Evolutionary conservation across 2,113 vertebrate species (phyloP), one percentile per base, ranked within the genome.

Genomic region (Platysternon megacephalum): DNA sequence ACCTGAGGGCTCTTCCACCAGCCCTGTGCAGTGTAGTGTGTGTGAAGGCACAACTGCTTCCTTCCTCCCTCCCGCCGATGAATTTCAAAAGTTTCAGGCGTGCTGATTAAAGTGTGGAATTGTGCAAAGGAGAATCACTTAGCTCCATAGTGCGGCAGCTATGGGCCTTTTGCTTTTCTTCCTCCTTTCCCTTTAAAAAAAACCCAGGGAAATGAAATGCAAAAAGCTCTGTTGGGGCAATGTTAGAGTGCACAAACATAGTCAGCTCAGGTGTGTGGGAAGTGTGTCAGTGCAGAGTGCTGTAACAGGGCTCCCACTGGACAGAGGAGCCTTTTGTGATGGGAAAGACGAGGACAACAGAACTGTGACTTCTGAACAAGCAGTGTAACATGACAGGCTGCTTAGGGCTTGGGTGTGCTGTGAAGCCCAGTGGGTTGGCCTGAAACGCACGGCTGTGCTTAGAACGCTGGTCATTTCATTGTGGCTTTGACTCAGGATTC

Each of bases 1-100:
- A 84, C 49, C 11, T 35, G 49, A 86, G 72, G 58, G 16, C 17
- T 86, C 32, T 94, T 29, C 26, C 68, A 46, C 14, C 0, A 32
- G 35, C 84, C 89, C 83, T 56, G 8, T 12, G 29, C 24, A 39
- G 13, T 0, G 3, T 56, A 42, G 5, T 82, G 72, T 11, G 13
- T n/a, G 26, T 53, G 29, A n/a, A 16, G 13, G 14, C 84, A 74
- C 39, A 24, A 85, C 82, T 84, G n/a, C 52, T 65, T 72, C 19
- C 44, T 74, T 8, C 49, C 79, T 55, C 1, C 2, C 17, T 52
- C 51, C 51, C 19, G 21, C 24, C 1, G 9, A 1, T 13, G 2
- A 10, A 8, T 49, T 53, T 55, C 46, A 56, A 80, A 84, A 89
- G 88, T 51, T 82, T 46, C 29, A 51, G 52, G 7, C 0, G 0